Evolutionary conservation across 2,888 invertebrate species (phyloP).

Genomic region (Orchesella flavescens): DNA sequence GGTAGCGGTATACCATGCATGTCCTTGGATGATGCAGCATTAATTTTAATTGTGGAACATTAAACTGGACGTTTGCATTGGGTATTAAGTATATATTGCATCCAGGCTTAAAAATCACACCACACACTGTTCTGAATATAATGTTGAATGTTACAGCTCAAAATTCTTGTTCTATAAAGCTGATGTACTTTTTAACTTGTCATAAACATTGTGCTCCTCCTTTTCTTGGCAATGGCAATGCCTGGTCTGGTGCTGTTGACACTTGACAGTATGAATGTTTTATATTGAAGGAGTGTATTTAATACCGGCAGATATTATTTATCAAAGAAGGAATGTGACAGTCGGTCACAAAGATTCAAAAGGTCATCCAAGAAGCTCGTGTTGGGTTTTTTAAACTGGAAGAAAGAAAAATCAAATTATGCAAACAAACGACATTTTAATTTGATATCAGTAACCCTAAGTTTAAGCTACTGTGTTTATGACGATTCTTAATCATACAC

Average conservation of each 20-base stretch:
- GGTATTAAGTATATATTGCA: neutral
- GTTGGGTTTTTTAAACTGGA: conserved; percentile 21
- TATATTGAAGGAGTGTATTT: no score
- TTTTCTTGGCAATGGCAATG: conserved; percentile 35
- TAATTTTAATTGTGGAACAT: conserved; percentile 35
- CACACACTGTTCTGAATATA: conserved; percentile 19
- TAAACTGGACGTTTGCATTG: conserved; percentile 37
- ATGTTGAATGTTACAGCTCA: no score
- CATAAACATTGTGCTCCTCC: neutral
- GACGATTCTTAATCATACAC: no score
- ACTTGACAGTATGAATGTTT: neutral
- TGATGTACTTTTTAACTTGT: no score
- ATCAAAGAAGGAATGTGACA: no score
- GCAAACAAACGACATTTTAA: no score
- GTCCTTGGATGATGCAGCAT: conserved; percentile 50
- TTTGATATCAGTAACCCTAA: no score
- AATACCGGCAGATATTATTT: no score
- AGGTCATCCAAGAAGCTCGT: conserved; percentile 24
- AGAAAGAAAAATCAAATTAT: neutral
- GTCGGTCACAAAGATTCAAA: neutral
- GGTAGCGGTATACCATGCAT: conserved; percentile 32
- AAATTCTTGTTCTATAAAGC: no score
- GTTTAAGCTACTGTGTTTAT: no score
- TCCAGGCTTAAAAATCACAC: no score
- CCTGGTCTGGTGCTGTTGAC: neutral